phyloP scores from a whole-genome alignment of 2,888 invertebrate genomes.

The Acleris sparsana region DNA sequence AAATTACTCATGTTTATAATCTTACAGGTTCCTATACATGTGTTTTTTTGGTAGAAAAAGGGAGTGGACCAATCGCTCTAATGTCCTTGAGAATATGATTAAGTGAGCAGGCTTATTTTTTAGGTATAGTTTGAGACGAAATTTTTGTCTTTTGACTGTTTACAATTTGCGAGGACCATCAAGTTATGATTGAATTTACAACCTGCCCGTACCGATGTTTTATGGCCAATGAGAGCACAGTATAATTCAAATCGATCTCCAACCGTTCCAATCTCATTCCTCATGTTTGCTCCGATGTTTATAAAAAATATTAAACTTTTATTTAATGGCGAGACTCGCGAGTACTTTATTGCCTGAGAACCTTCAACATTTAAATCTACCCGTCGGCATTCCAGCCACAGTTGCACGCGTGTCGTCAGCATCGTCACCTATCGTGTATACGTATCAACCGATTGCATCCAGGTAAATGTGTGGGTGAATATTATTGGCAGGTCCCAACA shows the following conservation, averaged over 20 bases:
- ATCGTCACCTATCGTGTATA: conserved; percentile 57
- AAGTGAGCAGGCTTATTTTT: no score
- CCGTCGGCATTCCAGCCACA: conserved; percentile 57
- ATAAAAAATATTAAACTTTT: conserved; percentile 33
- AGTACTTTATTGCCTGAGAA: conserved; percentile 33
- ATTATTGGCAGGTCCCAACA: conserved; percentile 70
- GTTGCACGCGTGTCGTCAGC: conserved; percentile 61
- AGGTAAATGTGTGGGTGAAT: conserved; percentile 75
- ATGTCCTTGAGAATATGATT: no score
- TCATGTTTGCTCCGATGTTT: conserved; percentile 6
- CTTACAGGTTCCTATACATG: no score
- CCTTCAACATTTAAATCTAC: conserved; percentile 43
- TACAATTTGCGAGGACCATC: no score
- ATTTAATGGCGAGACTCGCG: conserved; percentile 28
- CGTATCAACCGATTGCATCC: conserved; percentile 53
- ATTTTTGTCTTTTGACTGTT: no score
- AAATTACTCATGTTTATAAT: no score
- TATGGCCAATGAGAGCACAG: background rate
- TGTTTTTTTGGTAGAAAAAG: no score
- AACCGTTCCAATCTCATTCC: conserved; percentile 6
- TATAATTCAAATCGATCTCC: conserved; percentile 1
- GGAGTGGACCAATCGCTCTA: no score
- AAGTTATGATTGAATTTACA: background rate
- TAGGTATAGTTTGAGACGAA: no score
- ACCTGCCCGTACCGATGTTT: background rate